phyloP scores from a whole-genome alignment of 2,113 vertebrate genomes.

The Grantiella picta region DNA sequence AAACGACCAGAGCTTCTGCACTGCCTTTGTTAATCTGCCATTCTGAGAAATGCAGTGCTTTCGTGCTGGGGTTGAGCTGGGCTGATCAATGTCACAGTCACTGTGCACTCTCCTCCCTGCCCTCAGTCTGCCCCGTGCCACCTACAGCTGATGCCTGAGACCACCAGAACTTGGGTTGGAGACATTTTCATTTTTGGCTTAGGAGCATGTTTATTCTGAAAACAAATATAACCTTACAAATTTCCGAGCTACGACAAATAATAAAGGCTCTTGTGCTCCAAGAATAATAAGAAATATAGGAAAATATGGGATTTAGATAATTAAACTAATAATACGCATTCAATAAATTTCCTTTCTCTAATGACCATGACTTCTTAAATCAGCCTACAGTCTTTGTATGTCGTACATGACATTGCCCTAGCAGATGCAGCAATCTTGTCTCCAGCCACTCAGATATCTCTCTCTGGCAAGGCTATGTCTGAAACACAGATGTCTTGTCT shows the following conservation, averaged over 20 bases:
- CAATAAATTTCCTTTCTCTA: not conserved
- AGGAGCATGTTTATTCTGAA: not conserved
- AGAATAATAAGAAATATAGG: not conserved
- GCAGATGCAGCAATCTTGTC: not conserved
- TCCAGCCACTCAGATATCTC: not conserved
- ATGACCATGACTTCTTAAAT: not conserved
- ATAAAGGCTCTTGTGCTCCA: not conserved
- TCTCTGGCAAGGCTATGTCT: not conserved
- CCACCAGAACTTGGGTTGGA: not conserved
- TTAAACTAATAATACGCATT: not conserved
- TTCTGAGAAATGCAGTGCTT: not conserved
- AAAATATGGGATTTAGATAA: not conserved
- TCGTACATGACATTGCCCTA: not conserved
- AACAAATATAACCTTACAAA: not conserved
- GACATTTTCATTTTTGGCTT: not conserved
- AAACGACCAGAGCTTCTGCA: not conserved
- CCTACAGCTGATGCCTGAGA: not conserved
- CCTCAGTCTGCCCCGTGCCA: rapidly evolving
- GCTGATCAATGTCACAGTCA: not conserved
- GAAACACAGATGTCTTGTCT: not conserved
- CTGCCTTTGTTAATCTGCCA: not conserved
- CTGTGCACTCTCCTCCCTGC: rapidly evolving
- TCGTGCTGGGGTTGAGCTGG: rapidly evolving
- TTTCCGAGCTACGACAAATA: not conserved
- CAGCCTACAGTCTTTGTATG: not conserved